Percentiles rank a stretch among this genome's conserved stretches.
Conservation (phyloP, 2,888 invertebrate genomes). For the Ectemnius cavifrons region DNA sequence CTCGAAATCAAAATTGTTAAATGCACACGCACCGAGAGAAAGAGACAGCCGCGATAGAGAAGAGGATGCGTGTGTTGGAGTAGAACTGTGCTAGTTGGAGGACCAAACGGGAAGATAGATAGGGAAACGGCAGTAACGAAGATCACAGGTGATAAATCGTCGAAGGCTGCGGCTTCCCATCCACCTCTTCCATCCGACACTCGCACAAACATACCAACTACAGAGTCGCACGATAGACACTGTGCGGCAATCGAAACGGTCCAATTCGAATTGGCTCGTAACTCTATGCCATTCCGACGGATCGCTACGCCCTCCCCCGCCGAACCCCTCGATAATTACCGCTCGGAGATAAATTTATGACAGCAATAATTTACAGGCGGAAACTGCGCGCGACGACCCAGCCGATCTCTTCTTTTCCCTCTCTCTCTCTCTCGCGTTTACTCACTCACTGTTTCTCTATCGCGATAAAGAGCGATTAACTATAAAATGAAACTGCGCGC, state of each 20-base stretch:
- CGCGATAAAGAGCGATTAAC: slow-evolving; percentile 65
- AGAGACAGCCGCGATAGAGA: background rate
- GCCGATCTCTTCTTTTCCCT: slow-evolving; percentile 8
- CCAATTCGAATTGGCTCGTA: slow-evolving; percentile 64
- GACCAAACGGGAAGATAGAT: background rate
- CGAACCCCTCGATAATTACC: slow-evolving; percentile 60
- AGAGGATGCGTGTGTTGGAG: background rate
- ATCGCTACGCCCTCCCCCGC: slow-evolving; percentile 43
- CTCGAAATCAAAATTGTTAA: slow-evolving; percentile 46
- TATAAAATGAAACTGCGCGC: slow-evolving; percentile 58
- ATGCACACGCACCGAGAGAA: slow-evolving; percentile 17
- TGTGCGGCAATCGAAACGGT: slow-evolving; percentile 40
- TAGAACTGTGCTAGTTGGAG: background rate
- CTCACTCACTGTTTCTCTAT: too few relatives aligned
- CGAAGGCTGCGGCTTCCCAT: slow-evolving; percentile 32
- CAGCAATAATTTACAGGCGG: slow-evolving; percentile 62
- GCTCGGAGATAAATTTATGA: slow-evolving; percentile 65
- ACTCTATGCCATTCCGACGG: slow-evolving; percentile 63
- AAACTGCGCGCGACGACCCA: slow-evolving; percentile 53
- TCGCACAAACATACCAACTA: background rate
- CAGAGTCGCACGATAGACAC: background rate
- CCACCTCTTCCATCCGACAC: background rate
- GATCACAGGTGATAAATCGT: slow-evolving; percentile 57
- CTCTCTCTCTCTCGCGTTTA: slow-evolving; percentile 20
- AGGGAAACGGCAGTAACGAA: slow-evolving; percentile 41